Percentiles rank a stretch among this genome's conserved stretches.
Evolutionary conservation across 2,797 vertebrate genomes (phyloP).

Genomic region (Chelmon rostratus): DNA sequence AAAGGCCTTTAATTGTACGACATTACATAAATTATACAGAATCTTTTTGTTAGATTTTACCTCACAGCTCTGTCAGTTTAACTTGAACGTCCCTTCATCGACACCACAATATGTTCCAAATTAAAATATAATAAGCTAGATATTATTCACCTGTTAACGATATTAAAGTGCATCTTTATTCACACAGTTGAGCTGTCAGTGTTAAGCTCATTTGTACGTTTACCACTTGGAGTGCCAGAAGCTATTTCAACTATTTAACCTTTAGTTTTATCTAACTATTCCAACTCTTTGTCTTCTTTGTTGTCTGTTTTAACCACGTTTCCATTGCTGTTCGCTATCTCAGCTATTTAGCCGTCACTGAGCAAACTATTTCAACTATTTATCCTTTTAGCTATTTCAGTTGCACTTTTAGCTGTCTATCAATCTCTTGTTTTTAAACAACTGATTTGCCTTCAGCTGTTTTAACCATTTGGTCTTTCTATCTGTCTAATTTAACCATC

Average conservation of each 20-base stretch:
- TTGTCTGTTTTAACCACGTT: background rate
- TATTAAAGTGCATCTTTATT: background rate
- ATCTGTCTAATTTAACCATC: background rate
- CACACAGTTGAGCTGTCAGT: background rate
- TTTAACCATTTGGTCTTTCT: background rate
- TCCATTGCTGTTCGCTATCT: too few species aligned
- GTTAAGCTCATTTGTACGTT: background rate
- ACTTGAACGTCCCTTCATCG: too few species aligned
- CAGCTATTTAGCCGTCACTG: background rate
- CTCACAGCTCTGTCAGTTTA: too few species aligned
- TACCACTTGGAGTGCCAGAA: background rate
- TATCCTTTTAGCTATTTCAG: background rate
- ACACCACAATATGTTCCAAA: background rate
- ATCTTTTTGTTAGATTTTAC: background rate
- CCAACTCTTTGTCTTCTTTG: background rate
- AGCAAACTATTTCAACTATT: background rate
- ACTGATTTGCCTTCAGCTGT: too few species aligned
- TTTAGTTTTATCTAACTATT: background rate
- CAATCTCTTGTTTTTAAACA: background rate
- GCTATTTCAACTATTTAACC: background rate
- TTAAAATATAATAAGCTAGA: background rate
- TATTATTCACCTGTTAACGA: background rate
- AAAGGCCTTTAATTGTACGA: background rate
- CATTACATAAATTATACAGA: too few species aligned
- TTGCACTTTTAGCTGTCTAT: background rate